phyloP scores from a whole-genome alignment of 2,888 invertebrate genomes.

The Drosophila setosimentum region DNA sequence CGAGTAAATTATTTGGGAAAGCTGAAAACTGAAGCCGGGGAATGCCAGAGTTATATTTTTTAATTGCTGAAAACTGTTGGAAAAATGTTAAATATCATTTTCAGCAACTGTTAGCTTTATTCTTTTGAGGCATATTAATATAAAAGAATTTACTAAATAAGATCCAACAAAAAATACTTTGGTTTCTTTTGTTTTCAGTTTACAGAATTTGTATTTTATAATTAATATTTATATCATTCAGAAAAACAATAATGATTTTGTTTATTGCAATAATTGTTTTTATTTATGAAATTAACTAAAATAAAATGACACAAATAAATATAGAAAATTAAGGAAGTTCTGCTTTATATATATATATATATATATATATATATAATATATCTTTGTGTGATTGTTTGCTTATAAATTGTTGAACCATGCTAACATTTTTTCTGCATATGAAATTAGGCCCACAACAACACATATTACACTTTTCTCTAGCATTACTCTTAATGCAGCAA shows the following conservation, averaged over 20 bases:
- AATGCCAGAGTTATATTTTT: neutral
- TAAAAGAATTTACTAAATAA: neutral
- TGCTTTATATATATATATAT: neutral
- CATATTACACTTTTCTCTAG: no score
- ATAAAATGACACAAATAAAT: neutral
- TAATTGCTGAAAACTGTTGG: neutral
- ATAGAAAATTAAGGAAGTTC: rapidly evolving
- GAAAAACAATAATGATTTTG: neutral
- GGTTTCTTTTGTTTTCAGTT: no score
- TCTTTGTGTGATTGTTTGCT: no score
- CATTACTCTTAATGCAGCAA: neutral
- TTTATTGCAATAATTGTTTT: neutral
- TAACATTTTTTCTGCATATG: neutral
- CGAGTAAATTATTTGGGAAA: conserved; percentile 1
- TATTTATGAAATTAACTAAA: neutral
- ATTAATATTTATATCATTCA: neutral
- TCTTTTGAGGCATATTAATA: no score
- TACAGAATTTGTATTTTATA: no score
- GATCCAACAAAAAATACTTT: neutral
- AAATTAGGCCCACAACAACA: neutral
- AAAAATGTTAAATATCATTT: neutral
- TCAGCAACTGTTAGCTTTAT: no score
- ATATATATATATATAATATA: neutral
- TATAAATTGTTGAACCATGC: neutral
- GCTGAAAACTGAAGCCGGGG: neutral